Percentiles rank a stretch among this genome's conserved stretches.
Evolutionary conservation across 2,797 vertebrate genomes (phyloP).

Genomic region (Dipus sagitta): DNA sequence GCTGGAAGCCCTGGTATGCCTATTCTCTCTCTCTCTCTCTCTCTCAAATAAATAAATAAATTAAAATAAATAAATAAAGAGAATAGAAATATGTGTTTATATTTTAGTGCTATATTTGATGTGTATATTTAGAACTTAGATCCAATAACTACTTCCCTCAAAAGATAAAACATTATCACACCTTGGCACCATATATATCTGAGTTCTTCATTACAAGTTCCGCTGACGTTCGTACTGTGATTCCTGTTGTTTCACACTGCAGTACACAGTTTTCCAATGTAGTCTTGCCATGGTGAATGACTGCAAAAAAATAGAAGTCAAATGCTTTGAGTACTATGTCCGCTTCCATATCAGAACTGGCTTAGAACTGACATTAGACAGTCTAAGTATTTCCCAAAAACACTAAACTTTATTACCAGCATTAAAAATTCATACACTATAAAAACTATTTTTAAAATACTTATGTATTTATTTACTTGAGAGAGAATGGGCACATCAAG

Average conservation of each 20-base stretch:
- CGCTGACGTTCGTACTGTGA: conserved; percentile 93
- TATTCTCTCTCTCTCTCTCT: too few species aligned
- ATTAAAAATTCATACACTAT: neutral
- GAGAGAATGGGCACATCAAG: too few species aligned
- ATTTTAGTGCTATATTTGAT: neutral
- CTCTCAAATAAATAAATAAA: too few species aligned
- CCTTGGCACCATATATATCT: conserved; percentile 97
- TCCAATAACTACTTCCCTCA: neutral
- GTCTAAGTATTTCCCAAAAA: neutral
- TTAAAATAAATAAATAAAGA: neutral
- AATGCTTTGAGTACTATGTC: neutral
- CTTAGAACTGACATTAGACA: neutral
- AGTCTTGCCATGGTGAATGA: conserved; percentile 93
- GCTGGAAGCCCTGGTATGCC: too few species aligned
- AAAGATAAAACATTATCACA: conserved; percentile 73
- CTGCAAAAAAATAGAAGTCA: conserved; percentile 84
- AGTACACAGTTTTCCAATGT: conserved; percentile 96
- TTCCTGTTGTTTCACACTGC: conserved; percentile 95
- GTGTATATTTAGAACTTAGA: neutral
- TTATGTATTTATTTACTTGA: too few species aligned
- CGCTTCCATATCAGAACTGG: neutral
- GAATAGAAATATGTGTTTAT: neutral
- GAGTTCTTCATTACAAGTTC: conserved; percentile 95
- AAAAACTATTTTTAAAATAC: neutral
- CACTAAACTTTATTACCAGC: neutral